Conservation (phyloP, 2,113 vertebrate species). For the Prionailurus bengalensis region DNA sequence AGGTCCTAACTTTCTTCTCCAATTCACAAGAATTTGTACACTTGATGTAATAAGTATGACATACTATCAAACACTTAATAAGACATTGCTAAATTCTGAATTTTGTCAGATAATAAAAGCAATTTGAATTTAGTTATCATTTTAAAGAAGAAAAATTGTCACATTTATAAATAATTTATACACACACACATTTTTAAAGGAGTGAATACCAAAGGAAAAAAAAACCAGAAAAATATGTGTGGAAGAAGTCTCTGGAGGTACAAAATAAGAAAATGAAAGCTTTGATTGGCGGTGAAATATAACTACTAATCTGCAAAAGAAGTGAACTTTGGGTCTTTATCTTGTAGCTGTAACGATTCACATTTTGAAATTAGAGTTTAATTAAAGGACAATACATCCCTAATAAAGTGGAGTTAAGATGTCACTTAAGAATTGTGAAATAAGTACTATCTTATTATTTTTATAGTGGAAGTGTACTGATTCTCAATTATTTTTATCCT, state of each 20-base stretch:
- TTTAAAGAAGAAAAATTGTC: slow-evolving; percentile 36
- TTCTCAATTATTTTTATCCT: slow-evolving; percentile 56
- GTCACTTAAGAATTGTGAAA: slow-evolving; percentile 26
- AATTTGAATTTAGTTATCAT: slow-evolving; percentile 14
- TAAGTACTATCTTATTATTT: slow-evolving; percentile 14
- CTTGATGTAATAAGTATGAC: not conserved
- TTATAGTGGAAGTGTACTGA: not conserved
- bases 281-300: not conserved
- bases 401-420: not conserved
- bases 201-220: not conserved
- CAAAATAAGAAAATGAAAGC: not conserved
- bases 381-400: not conserved
- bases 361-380: slow-evolving; percentile 33
- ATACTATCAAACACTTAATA: not conserved
- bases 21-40: not conserved
- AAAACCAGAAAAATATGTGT: not conserved
- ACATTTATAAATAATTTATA: not conserved
- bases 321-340: not conserved
- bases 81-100: not conserved
- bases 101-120: not conserved
- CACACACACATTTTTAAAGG: not conserved
- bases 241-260: not conserved
- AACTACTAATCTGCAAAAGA: not conserved
- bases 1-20: not conserved
- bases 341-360: not conserved